These are phyloP conservation scores for Cochlearius cochlearius DNA, from an alignment of 2,113 vertebrate species.

Conservation along the genomic window DNA sequence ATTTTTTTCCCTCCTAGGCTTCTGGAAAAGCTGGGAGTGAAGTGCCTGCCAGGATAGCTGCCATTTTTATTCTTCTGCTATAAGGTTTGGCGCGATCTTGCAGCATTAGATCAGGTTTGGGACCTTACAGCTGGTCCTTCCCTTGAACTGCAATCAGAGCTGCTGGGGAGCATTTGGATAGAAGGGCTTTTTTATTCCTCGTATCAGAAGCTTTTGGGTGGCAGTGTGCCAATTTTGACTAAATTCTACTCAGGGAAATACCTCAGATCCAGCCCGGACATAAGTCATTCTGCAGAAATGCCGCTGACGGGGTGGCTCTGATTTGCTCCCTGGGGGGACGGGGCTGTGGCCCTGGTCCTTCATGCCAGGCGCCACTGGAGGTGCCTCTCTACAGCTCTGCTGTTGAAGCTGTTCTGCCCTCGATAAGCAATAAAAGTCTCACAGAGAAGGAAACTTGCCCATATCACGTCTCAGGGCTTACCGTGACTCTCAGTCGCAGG, in stretches of 20 bases:
- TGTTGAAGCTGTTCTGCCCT: neutral
- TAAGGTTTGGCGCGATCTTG: neutral
- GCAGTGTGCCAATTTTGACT: neutral
- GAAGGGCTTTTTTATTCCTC: neutral
- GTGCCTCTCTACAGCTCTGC: neutral
- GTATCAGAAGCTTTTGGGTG: neutral
- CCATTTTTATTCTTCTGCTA: neutral
- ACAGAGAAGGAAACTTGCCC: neutral
- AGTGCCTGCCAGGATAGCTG: neutral
- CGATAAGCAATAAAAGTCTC: neutral
- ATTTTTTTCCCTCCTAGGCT: neutral
- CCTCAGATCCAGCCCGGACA: neutral
- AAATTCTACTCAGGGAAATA: neutral
- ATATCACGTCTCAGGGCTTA: neutral
- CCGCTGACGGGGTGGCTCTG: neutral
- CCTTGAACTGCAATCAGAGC: neutral
- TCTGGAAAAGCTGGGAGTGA: neutral
- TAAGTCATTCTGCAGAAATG: neutral
- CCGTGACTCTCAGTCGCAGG: neutral
- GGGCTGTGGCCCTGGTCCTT: neutral
- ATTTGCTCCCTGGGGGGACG: neutral
- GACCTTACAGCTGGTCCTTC: neutral
- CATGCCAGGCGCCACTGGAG: accelerated
- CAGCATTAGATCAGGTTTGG: neutral
- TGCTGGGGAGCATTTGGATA: neutral